Evolutionary conservation across 2,888 invertebrate species (phyloP).

Genomic region (Dichetophora obliterata): DNA sequence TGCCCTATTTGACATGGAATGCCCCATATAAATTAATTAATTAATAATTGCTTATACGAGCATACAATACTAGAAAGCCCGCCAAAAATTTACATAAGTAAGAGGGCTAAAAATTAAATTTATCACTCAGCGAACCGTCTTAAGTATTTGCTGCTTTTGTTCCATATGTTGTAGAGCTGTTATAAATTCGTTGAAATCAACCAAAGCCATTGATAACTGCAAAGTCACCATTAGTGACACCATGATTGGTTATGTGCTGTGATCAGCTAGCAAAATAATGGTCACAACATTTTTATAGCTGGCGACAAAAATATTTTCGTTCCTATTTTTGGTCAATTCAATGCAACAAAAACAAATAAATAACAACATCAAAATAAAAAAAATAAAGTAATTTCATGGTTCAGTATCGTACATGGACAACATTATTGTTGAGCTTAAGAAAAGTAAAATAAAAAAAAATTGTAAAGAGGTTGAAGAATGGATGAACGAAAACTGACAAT

Average conservation of each 20-base stretch:
- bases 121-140: background rate
- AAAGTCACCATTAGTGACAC: background rate
- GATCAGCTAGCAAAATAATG: conserved; percentile 10
- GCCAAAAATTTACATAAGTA: too few relatives aligned
- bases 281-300: conserved; percentile 32
- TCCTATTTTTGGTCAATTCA: background rate
- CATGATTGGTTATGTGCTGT: background rate
- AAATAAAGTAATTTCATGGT: conserved; percentile 10
- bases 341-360: conserved; percentile 9
- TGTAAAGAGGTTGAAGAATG: background rate
- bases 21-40: too few relatives aligned
- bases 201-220: background rate
- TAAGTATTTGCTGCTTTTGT: too few relatives aligned
- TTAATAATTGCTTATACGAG: too few relatives aligned
- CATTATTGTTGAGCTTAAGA: background rate
- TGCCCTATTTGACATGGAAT: too few relatives aligned
- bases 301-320: conserved; percentile 24
- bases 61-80: too few relatives aligned
- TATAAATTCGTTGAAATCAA: too few relatives aligned
- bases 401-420: background rate
- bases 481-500: background rate
- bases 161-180: too few relatives aligned
- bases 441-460: background rate
- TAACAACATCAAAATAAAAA: background rate
- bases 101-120: too few relatives aligned